Conservation (phyloP, 2,113 vertebrate genomes). For the Pandion haliaetus region DNA sequence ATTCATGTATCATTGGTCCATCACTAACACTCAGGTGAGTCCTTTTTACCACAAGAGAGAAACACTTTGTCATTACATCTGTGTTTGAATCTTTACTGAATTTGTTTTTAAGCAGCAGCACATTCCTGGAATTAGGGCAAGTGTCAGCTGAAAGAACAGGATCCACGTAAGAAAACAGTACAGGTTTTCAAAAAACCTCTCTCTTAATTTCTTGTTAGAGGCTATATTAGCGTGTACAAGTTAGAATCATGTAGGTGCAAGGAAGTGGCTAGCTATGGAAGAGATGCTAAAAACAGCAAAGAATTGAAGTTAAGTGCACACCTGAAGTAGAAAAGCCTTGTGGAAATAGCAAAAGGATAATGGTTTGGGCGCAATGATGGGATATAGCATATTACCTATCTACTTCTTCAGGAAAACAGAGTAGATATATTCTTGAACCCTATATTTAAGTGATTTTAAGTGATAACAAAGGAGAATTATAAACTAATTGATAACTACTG, state of each 20-base stretch:
- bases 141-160: not conserved
- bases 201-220: not conserved
- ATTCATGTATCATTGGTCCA: not conserved
- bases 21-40: not conserved
- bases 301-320: not conserved
- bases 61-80: not conserved
- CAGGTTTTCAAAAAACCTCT: not conserved
- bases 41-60: not conserved
- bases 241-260: not conserved
- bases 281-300: not conserved
- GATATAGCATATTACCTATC: not conserved
- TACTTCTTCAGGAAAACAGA: not conserved
- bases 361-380: not conserved
- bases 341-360: not conserved
- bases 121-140: not conserved
- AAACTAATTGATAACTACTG: not conserved
- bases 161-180: not conserved
- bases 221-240: rapidly evolving
- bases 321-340: not conserved
- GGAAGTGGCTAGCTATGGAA: not conserved
- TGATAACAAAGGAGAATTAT: not conserved
- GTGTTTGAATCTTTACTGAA: not conserved
- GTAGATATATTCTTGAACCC: not conserved
- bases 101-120: not conserved
- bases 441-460: not conserved